A percentile compares a stretch with the other conserved stretches of the same genome.
These are phyloP conservation scores for Hyalella azteca DNA, from an alignment of 2,888 invertebrate species.

Conservation along the genomic window DNA sequence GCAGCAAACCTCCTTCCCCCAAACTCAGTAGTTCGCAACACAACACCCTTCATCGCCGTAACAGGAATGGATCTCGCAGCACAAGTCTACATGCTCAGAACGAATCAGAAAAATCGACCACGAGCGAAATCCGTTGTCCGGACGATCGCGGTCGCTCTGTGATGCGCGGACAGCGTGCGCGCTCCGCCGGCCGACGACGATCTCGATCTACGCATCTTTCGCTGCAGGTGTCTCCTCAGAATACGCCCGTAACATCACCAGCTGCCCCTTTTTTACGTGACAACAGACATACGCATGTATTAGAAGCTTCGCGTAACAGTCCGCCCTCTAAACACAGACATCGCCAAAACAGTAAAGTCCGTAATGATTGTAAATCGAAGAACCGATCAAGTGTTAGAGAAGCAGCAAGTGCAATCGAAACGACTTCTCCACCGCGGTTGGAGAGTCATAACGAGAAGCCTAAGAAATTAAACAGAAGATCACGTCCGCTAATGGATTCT, in stretches of 20 bases:
- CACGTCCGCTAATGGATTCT: not conserved
- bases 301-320: not conserved
- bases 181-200: not conserved
- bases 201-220: not conserved
- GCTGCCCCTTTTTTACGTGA: no score
- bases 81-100: not conserved
- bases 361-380: not conserved
- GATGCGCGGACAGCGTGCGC: not conserved
- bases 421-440: not conserved
- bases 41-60: not conserved
- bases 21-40: not conserved
- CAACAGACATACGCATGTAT: not conserved
- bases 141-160: not conserved
- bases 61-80: not conserved
- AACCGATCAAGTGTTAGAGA: not conserved
- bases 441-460: not conserved
- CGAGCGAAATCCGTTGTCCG: not conserved
- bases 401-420: not conserved
- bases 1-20: not conserved
- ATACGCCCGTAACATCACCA: not conserved
- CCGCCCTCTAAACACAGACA: not conserved
- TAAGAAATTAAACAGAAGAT: constrained; percentile 9
- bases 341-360: not conserved
- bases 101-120: not conserved
- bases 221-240: not conserved